Conservation (phyloP, 2,888 invertebrate genomes). For the Unio pictorum region DNA sequence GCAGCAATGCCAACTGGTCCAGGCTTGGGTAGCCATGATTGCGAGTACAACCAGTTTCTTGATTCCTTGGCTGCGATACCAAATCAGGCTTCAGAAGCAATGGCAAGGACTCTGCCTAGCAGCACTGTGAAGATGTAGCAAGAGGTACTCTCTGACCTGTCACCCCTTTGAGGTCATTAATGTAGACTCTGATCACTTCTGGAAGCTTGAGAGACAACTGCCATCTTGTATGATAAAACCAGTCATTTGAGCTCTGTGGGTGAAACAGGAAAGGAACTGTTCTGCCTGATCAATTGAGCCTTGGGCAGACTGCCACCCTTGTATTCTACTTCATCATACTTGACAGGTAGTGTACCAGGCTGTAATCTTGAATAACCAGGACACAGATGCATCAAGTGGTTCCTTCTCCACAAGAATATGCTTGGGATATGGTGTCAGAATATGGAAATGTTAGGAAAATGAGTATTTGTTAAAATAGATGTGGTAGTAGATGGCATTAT, state of each 20-base stretch:
- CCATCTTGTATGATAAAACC: background rate
- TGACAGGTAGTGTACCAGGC: background rate
- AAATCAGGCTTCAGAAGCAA: background rate
- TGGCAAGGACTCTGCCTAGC: background rate
- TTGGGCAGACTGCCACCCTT: background rate
- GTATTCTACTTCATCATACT: background rate
- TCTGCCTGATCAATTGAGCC: background rate
- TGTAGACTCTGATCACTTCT: background rate
- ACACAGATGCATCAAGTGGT: background rate
- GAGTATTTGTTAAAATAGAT: too few species aligned
- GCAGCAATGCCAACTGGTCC: slow-evolving; percentile 4
- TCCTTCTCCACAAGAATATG: background rate
- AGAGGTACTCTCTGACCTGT: background rate
- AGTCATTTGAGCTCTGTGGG: background rate
- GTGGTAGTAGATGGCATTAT: too few species aligned
- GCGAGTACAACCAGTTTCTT: background rate
- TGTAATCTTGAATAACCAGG: background rate
- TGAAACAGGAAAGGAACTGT: background rate
- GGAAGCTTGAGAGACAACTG: background rate
- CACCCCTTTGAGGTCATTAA: background rate
- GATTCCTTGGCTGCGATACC: background rate
- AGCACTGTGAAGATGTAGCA: background rate
- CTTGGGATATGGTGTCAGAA: background rate
- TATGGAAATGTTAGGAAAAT: too few species aligned
- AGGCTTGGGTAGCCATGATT: slow-evolving; percentile 2